Evolutionary conservation across 2,797 vertebrate genomes (phyloP), one percentile per base, ranked within the genome.

Genomic region (Eleutherodactylus coqui): DNA sequence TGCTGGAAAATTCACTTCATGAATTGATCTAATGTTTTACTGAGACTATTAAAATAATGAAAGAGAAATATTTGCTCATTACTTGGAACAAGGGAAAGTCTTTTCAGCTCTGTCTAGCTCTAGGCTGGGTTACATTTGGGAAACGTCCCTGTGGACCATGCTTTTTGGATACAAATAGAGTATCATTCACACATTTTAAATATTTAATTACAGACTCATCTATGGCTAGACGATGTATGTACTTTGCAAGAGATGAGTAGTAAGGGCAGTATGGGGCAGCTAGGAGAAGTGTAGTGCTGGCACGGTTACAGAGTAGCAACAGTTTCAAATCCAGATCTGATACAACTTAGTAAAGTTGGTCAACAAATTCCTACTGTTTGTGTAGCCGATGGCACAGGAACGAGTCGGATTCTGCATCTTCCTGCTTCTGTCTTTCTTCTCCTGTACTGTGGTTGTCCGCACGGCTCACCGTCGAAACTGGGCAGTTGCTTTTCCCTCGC

Each of bases 21-120:
- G 17, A 36, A 38, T 21, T 38, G 64, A 69, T 21, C 19, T 69
- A 10, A 17, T 21, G 34, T 9, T 36, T 69, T 69, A 36, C 32
- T 36, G 64, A 69, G 34, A 69, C 64, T 69, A 69, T 69, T 69
- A 69, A 5, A 69, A 36, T 69, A 38, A 69, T 69, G 17, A 69
- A 69, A 69, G 16, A 36, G 38, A 38, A 69, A 69, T 69, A 69
- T 38, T 69, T 17, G 29, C 62, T 67, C 32, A 5, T 67, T 34
- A 67, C 62, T 67, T 67, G 32, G 62, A 67, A 67, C 29, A 67
- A 67, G 60, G 29, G 3, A 34, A 67, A 67, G 16, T 60, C 62
- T 21, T 69, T 38, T 69, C 64, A 21, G 21, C 64, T 38, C 2
- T 38, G 32, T 3, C 34, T 69, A 69, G 64, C 34, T 21, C 29